Base-by-base conservation (phyloP, 2,888 invertebrate genomes). In the Vanessa cardui region DNA sequence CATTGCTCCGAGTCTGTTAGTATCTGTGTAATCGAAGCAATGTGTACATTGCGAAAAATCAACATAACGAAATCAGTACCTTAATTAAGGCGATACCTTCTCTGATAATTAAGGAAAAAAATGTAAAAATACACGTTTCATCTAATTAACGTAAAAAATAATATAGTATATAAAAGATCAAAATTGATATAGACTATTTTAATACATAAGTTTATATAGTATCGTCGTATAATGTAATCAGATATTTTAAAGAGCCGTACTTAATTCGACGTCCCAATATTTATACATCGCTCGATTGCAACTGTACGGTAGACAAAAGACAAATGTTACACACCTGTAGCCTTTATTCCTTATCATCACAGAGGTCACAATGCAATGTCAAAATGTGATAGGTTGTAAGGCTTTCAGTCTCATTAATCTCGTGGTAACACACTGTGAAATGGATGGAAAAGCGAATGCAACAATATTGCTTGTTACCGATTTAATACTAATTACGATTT, bases 331-430 rank as follows among this genome's bases (percentile, higher is more conserved):
- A 20, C 9, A 31, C 16, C 12, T 39, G 12, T 62, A 46, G 21
- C 44, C 39, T 62, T 58, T 66, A 58, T 58, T 44, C 45, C 16
- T 33, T 9, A 18, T 20, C 7, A 18, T 31, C 46, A 58, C 59
- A 66, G 39, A 54, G 54, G 12, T 58, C 52, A 66, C 33, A 61
- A 44, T 31, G 18, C 45, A 16, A 33, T 56, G 12, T 44, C 21
- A 49, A 58, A 56, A 44, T 45, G 26, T 33, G 31, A 56, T 39
- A 31, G 21, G 9, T 44, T 58, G 58, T 61, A 64, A 20, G 49
- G 21, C 45, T 21, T 26, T 62, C 47, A 70, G 73, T 72, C 71
- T 72, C 71, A 72, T 71, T 71, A 73, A 73, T 75, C 70, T 66
- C 66, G 46, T 61, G 66, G 60, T 64, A 60, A 52, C 65, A 69